phyloP scores from a whole-genome alignment of 2,113 vertebrate species.

The Oryzias melastigma region DNA sequence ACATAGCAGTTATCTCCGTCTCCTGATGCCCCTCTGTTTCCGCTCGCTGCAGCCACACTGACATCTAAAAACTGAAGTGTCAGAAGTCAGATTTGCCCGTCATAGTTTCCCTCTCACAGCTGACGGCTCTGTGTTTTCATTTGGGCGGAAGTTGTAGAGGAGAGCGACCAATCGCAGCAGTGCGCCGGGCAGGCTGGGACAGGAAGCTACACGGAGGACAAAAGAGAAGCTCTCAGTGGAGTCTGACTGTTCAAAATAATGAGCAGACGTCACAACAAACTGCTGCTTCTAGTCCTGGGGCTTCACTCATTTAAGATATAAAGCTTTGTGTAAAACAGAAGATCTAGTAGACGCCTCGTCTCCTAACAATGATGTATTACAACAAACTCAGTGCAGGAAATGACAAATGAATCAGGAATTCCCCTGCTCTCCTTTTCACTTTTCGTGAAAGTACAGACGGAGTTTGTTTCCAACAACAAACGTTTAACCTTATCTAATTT shows the following conservation, averaged over 20 bases:
- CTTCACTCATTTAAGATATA: too few relatives aligned
- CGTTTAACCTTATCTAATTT: too few relatives aligned
- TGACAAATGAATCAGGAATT: too few relatives aligned
- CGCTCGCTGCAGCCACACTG: neutral
- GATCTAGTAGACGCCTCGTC: too few relatives aligned
- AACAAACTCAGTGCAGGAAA: too few relatives aligned
- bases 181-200: slow-evolving; percentile 31
- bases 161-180: slow-evolving; percentile 53
- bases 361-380: too few relatives aligned
- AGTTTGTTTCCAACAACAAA: too few relatives aligned
- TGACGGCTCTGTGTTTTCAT: slow-evolving; percentile 56
- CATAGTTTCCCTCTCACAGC: slow-evolving; percentile 27
- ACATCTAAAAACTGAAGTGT: neutral
- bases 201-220: slow-evolving; percentile 41
- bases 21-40: slow-evolving; percentile 37
- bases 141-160: slow-evolving; percentile 60
- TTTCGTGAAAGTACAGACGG: too few relatives aligned
- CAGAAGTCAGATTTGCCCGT: slow-evolving; percentile 1
- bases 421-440: too few relatives aligned
- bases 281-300: too few relatives aligned
- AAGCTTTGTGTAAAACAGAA: too few relatives aligned
- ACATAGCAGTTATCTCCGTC: slow-evolving; percentile 40
- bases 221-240: neutral
- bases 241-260: neutral
- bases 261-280: too few relatives aligned